A percentile compares a stretch with the other conserved stretches of the same genome.
phyloP scores from a whole-genome alignment of 2,113 vertebrate species.

The Lepus timidus region DNA sequence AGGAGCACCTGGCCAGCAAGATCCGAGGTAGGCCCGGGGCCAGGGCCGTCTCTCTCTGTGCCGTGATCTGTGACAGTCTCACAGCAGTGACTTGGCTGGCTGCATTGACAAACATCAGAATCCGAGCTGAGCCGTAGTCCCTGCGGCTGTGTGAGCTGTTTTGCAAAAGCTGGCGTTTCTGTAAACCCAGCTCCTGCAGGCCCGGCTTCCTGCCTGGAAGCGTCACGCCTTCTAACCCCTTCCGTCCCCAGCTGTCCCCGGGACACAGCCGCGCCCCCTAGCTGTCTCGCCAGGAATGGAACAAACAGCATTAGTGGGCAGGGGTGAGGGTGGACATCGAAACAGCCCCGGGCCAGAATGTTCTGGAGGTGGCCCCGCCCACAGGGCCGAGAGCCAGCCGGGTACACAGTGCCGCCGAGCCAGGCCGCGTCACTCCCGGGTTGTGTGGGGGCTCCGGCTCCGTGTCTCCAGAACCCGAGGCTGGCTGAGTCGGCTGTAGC shows the following conservation, averaged over 20 bases:
- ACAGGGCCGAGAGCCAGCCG: not conserved
- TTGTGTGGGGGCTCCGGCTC: no score
- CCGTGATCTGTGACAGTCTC: not conserved
- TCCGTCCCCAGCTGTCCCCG: fast-evolving
- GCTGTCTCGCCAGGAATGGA: not conserved
- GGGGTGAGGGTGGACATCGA: not conserved
- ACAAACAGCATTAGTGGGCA: not conserved
- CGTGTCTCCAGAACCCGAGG: not conserved
- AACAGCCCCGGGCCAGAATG: not conserved
- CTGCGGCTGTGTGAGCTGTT: not conserved
- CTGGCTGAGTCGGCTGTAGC: no score
- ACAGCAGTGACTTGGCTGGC: fast-evolving
- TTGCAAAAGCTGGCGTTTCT: not conserved
- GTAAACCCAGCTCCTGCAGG: not conserved
- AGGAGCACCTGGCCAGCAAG: constrained; percentile 96
- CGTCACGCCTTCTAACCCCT: no score
- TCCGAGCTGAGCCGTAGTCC: not conserved
- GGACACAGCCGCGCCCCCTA: no score
- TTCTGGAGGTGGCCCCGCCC: not conserved
- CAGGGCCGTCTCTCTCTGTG: no score
- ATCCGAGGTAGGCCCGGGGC: constrained; percentile 89
- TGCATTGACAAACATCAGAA: not conserved
- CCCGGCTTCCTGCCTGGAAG: no score
- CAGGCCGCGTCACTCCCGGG: not conserved
- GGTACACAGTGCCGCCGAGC: fast-evolving